Base-by-base conservation (phyloP, 1,140 invertebrate genomes). In the Scaptomyza pallida region DNA sequence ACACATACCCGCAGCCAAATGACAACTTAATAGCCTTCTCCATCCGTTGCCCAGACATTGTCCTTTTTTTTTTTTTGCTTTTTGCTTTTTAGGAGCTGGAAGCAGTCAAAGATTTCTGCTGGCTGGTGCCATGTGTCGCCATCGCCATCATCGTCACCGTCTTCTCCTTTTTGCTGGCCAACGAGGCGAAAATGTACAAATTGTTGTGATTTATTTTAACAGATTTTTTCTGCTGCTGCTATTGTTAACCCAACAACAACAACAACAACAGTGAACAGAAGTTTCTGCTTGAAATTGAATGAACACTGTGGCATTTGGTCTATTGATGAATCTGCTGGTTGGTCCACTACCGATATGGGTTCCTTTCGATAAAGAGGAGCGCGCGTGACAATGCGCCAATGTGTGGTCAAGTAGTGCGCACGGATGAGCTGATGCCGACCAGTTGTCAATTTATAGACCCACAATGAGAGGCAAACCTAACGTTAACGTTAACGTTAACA, bases 161-260 rank as follows among this genome's bases (percentile, higher is more conserved):
- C 45, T 2, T 13, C 19, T 13, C 21, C 44, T 51, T 51, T 54
- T 16, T 30, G 26, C 44, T 55, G 44, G 48, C 81, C 80, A 85
- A 80, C 80, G 81, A 85, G 76, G 72, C 80, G 81, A 85, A 85
- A 85, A 86, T 86, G 81, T 85, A 85, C 81, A 85, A 85, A 85
- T 85, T 85, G 80, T 85, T 85, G 80, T 85, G 80, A 85, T 85
- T 85, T 85, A 85, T 85, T 85, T 85, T 85, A 85, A 85, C 80
- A 85, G 80, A 85, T 86, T 85, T 80, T 85, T 78, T 74, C 12
- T 35, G 0, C 33, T 35, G 9, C 12, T 37, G 26, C 26, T 30
- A 9, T 72, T 68, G 81, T 85, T 85, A 86, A 86, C 77, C 81
- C 64, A 80, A 73, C 69, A 43, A 48, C 41, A 44, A 54, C 30